phyloP scores from a whole-genome alignment of 2,113 vertebrate genomes.

The Dryoscopus gambensis region DNA sequence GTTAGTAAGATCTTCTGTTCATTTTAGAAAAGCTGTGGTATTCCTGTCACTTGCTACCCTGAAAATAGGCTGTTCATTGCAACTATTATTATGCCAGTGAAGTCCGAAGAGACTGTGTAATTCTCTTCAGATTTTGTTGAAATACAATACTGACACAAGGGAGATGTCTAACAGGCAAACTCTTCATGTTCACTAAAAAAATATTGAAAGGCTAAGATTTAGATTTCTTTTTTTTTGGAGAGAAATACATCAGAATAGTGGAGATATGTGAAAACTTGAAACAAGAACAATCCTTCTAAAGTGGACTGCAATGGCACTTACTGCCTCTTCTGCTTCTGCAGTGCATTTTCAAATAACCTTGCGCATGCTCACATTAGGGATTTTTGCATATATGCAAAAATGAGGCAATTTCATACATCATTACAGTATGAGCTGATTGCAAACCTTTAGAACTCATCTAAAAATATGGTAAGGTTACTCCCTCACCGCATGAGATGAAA shows the following conservation, averaged over 20 bases:
- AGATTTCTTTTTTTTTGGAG: not conserved
- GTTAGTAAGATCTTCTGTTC: not conserved
- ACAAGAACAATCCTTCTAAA: not conserved
- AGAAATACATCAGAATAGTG: not conserved
- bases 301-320: not conserved
- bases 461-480: not conserved
- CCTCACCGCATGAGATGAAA: not conserved
- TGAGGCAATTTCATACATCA: not conserved
- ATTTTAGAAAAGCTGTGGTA: not conserved
- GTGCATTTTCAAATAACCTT: not conserved
- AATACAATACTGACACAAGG: not conserved
- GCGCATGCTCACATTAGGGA: not conserved
- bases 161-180: not conserved
- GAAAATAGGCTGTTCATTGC: not conserved
- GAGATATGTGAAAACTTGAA: not conserved
- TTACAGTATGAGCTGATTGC: not conserved
- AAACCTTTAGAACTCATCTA: not conserved
- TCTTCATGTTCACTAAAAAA: not conserved
- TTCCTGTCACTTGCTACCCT: not conserved
- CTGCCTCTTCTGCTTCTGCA: not conserved
- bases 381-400: constrained; percentile 4
- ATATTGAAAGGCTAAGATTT: not conserved
- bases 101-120: not conserved
- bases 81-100: not conserved
- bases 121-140: not conserved